Base-by-base conservation (phyloP, 2,888 invertebrate genomes). In the Lepetodrilus schrolli region DNA sequence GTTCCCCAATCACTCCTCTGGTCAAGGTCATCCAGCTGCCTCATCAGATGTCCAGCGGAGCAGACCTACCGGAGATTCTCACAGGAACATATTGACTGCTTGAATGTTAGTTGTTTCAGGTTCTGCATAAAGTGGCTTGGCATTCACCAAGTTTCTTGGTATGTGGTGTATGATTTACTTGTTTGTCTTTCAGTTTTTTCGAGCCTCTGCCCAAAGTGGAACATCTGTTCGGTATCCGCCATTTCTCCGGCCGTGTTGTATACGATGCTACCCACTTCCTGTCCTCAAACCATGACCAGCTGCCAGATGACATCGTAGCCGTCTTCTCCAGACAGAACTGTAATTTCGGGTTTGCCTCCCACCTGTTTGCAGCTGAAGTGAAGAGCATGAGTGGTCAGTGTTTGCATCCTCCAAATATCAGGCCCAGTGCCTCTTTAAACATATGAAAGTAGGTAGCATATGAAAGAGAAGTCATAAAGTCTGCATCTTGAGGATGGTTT, bases 291-390 rank as follows among this genome's bases (percentile, higher is more conserved):
- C 94, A 95, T 80, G 97, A 98, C 91, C 94, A 95, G 10, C 94
- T 97, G 66, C 96, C 96, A 1, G 97, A 96, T 89, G 97, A 97
- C 90, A 92, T 97, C 84, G 95, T 98, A 1, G 95, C 95, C 0
- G 96, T 96, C 1, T 98, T 98, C 91, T 95, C 96, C 91, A 95
- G 95, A 87, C 95, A 96, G 86, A 94, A 94, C 73, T 98, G 97
- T 91, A 96, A 96, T 90, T 98, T 98, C 91, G 97, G 97, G n/a
- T 98, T 98, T 91, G 97, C 96, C 0, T 96, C 96, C 20, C 97
- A 98, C 90, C 92, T 98, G n/a, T 98, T 98, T 90, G 96, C 96
- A 0, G 94, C 95, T 71, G 98, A 98, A 90, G 92, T 98, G 77
- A 96, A 96, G 92, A 94, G 95, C 1, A 91, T 95, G 13, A 95